Conservation (phyloP, 2,888 invertebrate species). For the Pinctada fucata region DNA sequence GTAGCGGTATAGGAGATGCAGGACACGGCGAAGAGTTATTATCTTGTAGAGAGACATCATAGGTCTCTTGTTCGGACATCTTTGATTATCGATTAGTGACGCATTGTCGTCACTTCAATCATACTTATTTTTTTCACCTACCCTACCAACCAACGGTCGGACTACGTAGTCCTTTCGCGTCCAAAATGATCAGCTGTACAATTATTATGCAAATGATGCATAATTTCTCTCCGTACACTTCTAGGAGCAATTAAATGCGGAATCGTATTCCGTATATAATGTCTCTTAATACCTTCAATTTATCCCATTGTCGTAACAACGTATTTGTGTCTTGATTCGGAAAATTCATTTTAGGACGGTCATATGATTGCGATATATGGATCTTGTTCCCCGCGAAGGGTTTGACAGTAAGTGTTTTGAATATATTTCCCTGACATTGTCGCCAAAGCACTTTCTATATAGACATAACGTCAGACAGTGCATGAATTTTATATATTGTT, state of each 20-base stretch:
- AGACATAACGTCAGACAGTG: too few species aligned
- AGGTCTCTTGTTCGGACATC: background rate
- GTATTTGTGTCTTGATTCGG: background rate
- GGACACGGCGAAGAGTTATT: background rate
- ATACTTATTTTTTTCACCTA: background rate
- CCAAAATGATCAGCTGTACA: too few species aligned
- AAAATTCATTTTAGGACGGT: background rate
- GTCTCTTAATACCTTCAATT: background rate
- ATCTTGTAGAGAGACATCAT: background rate
- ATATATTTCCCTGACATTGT: too few species aligned
- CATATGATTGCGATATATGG: background rate
- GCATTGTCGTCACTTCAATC: background rate
- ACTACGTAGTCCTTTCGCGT: slow-evolving; percentile 23
- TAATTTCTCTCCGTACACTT: slow-evolving; percentile 13
- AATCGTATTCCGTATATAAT: slow-evolving; percentile 1
- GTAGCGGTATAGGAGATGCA: background rate
- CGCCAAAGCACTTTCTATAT: too few species aligned
- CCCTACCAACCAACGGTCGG: slow-evolving; percentile 8
- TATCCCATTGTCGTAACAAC: slow-evolving; percentile 17
- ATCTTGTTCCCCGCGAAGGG: too few species aligned
- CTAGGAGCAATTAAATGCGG: slow-evolving; percentile 16
- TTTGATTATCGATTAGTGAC: background rate
- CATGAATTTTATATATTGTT: too few species aligned
- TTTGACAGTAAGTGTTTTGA: too few species aligned
- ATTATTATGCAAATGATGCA: slow-evolving; percentile 1